These are phyloP conservation scores for Apostichopus japonicus DNA, from an alignment of 35 echinoderm and acorn worm species.

Conservation along the genomic window DNA sequence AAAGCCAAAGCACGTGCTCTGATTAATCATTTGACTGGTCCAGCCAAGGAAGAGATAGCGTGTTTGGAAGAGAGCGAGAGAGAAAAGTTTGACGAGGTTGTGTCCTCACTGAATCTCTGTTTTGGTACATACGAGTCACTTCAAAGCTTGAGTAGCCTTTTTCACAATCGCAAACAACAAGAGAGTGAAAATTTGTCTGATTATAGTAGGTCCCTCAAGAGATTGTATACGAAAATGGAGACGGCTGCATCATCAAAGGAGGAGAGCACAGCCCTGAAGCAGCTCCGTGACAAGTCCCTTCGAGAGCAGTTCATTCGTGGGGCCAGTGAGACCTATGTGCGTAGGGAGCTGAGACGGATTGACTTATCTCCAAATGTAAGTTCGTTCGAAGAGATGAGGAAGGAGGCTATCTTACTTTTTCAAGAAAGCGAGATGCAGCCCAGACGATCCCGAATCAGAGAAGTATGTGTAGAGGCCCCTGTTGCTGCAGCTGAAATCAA, in stretches of 20 bases:
- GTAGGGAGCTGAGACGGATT: constrained; percentile 48
- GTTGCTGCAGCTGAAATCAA: too few relatives aligned
- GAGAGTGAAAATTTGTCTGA: constrained; percentile 21
- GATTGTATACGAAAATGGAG: constrained; percentile 44
- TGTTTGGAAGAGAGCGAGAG: background rate
- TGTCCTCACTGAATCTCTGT: too few relatives aligned
- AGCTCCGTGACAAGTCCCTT: constrained; percentile 37
- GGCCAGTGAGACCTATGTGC: constrained; percentile 35
- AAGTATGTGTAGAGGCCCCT: background rate
- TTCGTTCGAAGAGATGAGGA: constrained; percentile 10
- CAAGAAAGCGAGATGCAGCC: background rate
- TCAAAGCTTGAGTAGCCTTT: background rate
- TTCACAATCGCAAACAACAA: constrained; percentile 20
- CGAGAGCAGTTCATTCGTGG: constrained; percentile 33
- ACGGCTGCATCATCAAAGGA: constrained; percentile 26
- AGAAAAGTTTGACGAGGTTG: background rate
- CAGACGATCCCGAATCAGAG: background rate
- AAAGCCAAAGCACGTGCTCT: background rate
- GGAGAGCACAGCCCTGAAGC: background rate
- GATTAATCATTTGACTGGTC: background rate
- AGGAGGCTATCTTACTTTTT: constrained; percentile 41
- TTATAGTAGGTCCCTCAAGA: constrained; percentile 47
- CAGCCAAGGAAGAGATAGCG: constrained; percentile 36
- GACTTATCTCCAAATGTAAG: background rate
- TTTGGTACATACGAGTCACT: constrained; percentile 5